Evolutionary conservation across 2,113 vertebrate species (phyloP), one percentile per base, ranked within the genome.

Genomic region (Syngnathus typhle): DNA sequence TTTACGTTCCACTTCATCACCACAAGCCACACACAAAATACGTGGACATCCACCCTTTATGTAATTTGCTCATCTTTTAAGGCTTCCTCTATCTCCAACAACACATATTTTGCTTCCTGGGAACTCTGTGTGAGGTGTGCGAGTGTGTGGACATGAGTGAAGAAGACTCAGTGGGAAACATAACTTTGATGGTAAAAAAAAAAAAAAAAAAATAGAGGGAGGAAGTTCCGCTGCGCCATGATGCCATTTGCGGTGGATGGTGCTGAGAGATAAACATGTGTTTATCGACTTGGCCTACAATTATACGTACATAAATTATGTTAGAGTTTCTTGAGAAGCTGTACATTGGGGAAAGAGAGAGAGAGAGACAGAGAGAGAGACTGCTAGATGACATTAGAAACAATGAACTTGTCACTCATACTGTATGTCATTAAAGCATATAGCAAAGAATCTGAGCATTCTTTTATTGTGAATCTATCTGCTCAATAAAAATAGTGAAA

Each of bases 71-170:
- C 36, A 47, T 70, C 71, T 74, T 64, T 61, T 62, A 56, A 59
- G 65, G 70, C 73, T 74, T 80, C 75, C 78, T 77, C 69, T 70
- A 60, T 73, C 71, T 68, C 68, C 77, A 76, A 78, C 69, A 71
- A 60, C 54, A 75, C 56, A 75, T 76, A 59, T 59, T 64, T 74
- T 52, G 70, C 64, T 36, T 76, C 79, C 72, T 84, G 82, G 80
- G 78, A 82, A 82, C 80, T 72, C 67, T 44, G 78, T 82, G 79
- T 85, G 84, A 85, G 77, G 75, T 62, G 2, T 6, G 47, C 60
- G 78, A 81, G 81, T 51, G 81, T 60, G 38, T 41, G 27, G 27
- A 32, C 27, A 32, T 32, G 27, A 3, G 27, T 32, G 60, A 47
- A 59, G 60, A 78, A 44, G 51, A 47, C 67, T 72, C 61, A 60